Conservation (phyloP, 2,797 vertebrate species). For the Luscinia luscinia region DNA sequence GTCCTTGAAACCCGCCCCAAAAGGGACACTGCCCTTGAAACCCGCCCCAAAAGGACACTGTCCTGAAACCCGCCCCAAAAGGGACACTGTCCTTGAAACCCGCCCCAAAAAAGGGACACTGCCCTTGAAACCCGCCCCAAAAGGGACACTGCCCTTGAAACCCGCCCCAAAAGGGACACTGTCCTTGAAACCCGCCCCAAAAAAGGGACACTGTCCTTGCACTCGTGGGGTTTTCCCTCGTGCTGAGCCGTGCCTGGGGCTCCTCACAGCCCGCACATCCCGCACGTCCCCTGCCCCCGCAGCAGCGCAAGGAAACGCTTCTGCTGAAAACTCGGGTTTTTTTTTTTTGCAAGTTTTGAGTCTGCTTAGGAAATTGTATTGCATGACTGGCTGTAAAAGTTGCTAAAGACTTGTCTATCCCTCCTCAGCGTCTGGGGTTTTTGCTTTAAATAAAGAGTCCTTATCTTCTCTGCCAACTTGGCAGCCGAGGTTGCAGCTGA, state of each 20-base stretch:
- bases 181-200: neutral
- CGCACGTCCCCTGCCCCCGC: neutral
- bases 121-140: no score
- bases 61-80: no score
- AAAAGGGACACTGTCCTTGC: fast-evolving
- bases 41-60: no score
- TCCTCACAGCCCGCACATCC: constrained; percentile 25
- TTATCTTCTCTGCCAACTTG: constrained; percentile 62
- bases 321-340: neutral
- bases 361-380: constrained; percentile 35
- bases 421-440: neutral
- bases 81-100: no score
- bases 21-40: no score
- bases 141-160: no score
- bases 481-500: constrained; percentile 16
- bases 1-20: no score
- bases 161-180: no score
- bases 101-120: no score
- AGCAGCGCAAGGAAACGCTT: neutral
- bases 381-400: constrained; percentile 57
- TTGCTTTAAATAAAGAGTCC: constrained; percentile 30
- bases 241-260: neutral
- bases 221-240: fast-evolving
- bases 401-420: constrained; percentile 45
- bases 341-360: neutral